Percentiles rank a stretch among this genome's conserved stretches.
phyloP scores from a whole-genome alignment of 2,797 vertebrate species.

The Cichlasoma orientale region DNA sequence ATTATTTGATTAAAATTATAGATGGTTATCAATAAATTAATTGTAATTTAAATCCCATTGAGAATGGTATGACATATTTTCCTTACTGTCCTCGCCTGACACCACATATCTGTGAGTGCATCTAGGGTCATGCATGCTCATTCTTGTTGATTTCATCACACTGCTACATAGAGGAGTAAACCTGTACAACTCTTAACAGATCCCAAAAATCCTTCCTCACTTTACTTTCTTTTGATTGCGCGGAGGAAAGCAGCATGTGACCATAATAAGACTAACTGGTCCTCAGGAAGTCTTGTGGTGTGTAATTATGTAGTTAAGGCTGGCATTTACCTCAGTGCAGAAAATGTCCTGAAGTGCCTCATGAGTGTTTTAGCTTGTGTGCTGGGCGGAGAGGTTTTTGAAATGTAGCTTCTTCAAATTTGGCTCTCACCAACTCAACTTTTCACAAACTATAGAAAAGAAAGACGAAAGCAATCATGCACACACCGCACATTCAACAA shows the following conservation, averaged over 20 bases:
- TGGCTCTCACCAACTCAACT: too few species aligned
- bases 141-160: neutral
- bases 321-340: neutral
- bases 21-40: neutral
- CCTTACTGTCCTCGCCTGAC: neutral
- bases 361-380: neutral
- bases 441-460: neutral
- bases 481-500: too few species aligned
- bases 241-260: conserved; percentile 18
- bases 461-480: too few species aligned
- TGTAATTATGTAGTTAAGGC: conserved; percentile 34
- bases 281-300: conserved; percentile 31
- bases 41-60: neutral
- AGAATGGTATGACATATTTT: neutral
- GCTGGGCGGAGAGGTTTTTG: neutral
- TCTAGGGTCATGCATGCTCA: neutral
- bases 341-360: neutral
- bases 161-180: neutral
- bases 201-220: neutral
- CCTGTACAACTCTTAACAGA: neutral
- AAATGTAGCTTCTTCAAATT: neutral
- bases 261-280: neutral
- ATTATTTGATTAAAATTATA: neutral
- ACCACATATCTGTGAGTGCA: neutral
- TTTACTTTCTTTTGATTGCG: neutral